A percentile compares a stretch with the other conserved stretches of the same genome.
phyloP scores from a whole-genome alignment of 2,888 invertebrate genomes.

The Brachyopa scutellaris region DNA sequence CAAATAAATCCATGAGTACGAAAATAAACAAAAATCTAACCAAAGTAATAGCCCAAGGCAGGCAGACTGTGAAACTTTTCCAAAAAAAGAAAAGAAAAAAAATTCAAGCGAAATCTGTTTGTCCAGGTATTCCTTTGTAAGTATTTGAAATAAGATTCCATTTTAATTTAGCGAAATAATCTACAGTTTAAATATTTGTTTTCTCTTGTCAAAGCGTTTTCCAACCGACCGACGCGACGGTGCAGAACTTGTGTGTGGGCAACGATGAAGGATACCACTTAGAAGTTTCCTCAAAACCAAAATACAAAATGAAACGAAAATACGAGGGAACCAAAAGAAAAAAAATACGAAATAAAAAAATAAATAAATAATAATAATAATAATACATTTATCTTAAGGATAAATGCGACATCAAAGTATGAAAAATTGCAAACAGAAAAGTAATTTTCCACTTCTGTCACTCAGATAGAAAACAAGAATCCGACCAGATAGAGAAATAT shows the following conservation, averaged over 20 bases:
- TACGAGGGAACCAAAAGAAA: no score
- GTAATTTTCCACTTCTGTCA: constrained; percentile 69
- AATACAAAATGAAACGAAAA: no score
- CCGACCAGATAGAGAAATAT: not conserved
- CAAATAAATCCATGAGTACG: no score
- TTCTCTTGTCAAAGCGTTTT: constrained; percentile 3
- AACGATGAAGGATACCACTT: not conserved
- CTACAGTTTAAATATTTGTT: constrained; percentile 21
- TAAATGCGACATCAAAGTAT: constrained; percentile 67
- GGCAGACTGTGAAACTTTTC: no score
- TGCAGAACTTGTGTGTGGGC: no score
- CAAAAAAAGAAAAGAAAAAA: not conserved
- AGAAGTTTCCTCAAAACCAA: no score
- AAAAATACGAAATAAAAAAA: not conserved
- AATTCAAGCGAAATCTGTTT: constrained; percentile 9
- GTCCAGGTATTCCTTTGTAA: constrained; percentile 24
- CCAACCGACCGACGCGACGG: no score
- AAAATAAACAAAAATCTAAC: no score
- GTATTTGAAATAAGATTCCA: constrained; percentile 10
- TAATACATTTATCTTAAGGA: constrained; percentile 66
- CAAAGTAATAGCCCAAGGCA: not conserved
- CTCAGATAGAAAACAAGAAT: constrained; percentile 14
- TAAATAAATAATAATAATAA: constrained; percentile 10
- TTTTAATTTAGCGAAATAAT: constrained; percentile 20
- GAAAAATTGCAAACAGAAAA: constrained; percentile 67